Base-by-base conservation (phyloP, 2,797 vertebrate genomes). In the Leptoclinus maculatus region DNA sequence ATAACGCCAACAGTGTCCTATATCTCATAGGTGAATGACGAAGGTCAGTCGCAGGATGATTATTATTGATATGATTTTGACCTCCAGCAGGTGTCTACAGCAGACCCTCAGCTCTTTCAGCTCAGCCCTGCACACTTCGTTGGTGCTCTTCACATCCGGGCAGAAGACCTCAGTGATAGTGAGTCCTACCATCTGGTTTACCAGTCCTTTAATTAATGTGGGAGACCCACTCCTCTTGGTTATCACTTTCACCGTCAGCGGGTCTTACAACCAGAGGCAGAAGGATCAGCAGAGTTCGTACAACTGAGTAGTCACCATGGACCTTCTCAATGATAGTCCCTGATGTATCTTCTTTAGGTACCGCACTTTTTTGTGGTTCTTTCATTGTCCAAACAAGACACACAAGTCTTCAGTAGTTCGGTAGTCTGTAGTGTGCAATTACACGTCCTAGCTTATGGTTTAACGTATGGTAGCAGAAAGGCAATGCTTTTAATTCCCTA, bases 401-500 rank as follows among this genome's bases (percentile, higher is more conserved):
- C 16, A 41, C 7, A 10, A 16, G 59, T 17, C n/a, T 41, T 32
- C 27, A 58, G 29, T 11, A 58, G 56, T 21, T n/a, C 0, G 21
- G 9, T 23, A 11, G 21, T n/a, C 21, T 51, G 3, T n/a, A 21
- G 47, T 51, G 21, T 58, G 19, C 65, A 72, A 60, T 58, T 7
- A 14, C 19, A 69, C 39, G 14, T 47, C 17, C 62, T 12, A 58
- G 41, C 9, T 65, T 45, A 63, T 60, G 32, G 14, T 66, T 59
- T n/a, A 68, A 62, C 14, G 47, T 34, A 41, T 64, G 47, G 66
- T 7, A 54, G 64, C 41, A 53, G 41, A 23, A 19, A 64, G 59
- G 38, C 25, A 16, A 38, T 3, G 19, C 34, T 56, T 66, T 71
- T 36, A 7, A 54, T 71, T 77, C 71, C n/a, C 45, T 57, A 54